Conservation (phyloP, 2,797 vertebrate genomes). For the Anguilla pacifica region DNA sequence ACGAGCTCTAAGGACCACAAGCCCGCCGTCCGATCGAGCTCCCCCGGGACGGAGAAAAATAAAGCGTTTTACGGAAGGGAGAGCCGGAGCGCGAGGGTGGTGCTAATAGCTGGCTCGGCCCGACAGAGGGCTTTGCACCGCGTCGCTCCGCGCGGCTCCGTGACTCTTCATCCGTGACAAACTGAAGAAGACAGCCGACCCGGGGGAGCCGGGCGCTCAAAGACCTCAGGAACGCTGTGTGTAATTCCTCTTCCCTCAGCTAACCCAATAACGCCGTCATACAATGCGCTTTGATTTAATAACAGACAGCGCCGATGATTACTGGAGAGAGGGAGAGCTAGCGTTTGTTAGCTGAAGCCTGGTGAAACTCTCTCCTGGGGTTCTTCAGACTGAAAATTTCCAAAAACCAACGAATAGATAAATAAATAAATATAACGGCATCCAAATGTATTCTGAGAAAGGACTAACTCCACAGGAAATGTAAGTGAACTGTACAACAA, state of each 20-base stretch:
- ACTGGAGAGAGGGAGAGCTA: too few relatives aligned
- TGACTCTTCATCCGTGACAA: not conserved
- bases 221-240: not conserved
- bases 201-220: not conserved
- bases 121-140: not conserved
- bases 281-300: not conserved
- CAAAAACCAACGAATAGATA: not conserved
- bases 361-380: not conserved
- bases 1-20: too few relatives aligned
- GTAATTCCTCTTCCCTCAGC: not conserved
- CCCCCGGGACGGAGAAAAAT: too few relatives aligned
- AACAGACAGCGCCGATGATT: not conserved
- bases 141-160: not conserved
- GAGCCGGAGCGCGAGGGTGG: not conserved
- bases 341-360: slow-evolving; percentile 1
- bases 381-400: not conserved
- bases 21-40: too few relatives aligned
- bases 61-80: not conserved
- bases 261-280: not conserved
- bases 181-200: slow-evolving; percentile 1
- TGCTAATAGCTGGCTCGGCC: not conserved
- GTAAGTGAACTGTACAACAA: not conserved
- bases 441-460: not conserved
- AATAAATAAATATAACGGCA: not conserved
- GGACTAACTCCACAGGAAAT: not conserved